A percentile compares a stretch with the other conserved stretches of the same genome.
phyloP scores from a whole-genome alignment of 1,140 invertebrate species.

The Leguminivora glycinivorella region DNA sequence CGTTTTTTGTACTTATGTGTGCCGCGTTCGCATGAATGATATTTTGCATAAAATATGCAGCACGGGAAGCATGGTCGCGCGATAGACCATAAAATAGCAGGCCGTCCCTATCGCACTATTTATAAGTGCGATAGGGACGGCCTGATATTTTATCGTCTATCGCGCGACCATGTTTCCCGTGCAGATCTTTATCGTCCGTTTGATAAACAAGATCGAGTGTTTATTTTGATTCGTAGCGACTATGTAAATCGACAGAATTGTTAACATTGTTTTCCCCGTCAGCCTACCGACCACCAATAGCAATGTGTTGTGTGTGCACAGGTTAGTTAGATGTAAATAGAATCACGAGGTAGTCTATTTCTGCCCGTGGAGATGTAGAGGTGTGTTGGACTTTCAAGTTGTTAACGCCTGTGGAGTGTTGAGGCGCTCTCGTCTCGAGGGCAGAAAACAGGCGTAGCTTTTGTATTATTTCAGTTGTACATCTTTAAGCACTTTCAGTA shows the following conservation, averaged over 20 bases:
- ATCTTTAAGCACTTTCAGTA: neutral
- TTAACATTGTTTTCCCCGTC: neutral
- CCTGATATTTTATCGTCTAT: too few species aligned
- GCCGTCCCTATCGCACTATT: too few species aligned
- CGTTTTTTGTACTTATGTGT: neutral
- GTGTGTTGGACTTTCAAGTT: conserved; percentile 26
- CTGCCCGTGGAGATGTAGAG: conserved; percentile 40
- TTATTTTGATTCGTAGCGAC: conserved; percentile 51
- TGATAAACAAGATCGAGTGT: conserved; percentile 34
- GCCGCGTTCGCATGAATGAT: neutral
- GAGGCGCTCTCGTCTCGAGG: neutral
- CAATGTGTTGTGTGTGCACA: neutral
- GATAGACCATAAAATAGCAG: too few species aligned
- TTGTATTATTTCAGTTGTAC: neutral
- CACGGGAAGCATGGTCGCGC: too few species aligned
- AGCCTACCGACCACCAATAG: neutral
- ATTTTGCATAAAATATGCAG: too few species aligned
- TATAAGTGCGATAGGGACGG: too few species aligned
- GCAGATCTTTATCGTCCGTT: neutral
- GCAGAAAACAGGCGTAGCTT: conserved; percentile 14
- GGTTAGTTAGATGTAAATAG: conserved; percentile 24
- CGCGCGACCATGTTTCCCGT: too few species aligned
- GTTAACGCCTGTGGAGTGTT: conserved; percentile 10
- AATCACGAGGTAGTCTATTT: conserved; percentile 63
- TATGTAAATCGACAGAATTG: conserved; percentile 5